A percentile compares a stretch with the other conserved stretches of the same genome.
Conservation (phyloP, 2,797 vertebrate genomes). For the Tokudaia tokunoshimensis region DNA sequence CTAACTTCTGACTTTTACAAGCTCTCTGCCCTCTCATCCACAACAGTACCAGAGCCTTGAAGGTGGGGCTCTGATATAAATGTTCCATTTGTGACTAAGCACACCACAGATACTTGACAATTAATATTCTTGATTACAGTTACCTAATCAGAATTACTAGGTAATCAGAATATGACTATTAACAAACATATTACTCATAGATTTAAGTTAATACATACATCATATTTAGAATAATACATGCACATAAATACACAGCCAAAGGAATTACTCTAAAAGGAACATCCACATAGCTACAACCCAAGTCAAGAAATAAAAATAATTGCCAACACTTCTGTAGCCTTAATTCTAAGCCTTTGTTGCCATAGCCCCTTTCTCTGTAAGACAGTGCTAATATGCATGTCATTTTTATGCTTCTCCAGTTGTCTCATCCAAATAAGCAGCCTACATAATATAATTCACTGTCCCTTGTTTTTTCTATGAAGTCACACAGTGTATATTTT, state of each 20-base stretch:
- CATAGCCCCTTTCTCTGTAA: slow-evolving; percentile 20
- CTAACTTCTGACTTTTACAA: not conserved
- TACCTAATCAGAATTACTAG: slow-evolving; percentile 38
- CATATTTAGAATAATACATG: slow-evolving; percentile 51
- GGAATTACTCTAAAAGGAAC: slow-evolving; percentile 58
- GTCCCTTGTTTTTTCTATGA: not conserved
- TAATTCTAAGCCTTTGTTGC: slow-evolving; percentile 32
- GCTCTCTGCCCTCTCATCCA: not conserved
- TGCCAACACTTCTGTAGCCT: not conserved
- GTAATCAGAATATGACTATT: slow-evolving; percentile 19
- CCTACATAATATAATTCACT: slow-evolving; percentile 23
- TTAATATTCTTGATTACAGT: slow-evolving; percentile 50
- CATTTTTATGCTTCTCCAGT: slow-evolving; percentile 51
- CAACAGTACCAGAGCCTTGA: not conserved
- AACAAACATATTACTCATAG: slow-evolving; percentile 27
- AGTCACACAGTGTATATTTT: not conserved
- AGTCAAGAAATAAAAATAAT: slow-evolving; percentile 27
- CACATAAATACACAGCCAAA: slow-evolving; percentile 27
- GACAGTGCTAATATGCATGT: slow-evolving; percentile 55
- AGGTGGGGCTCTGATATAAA: not conserved
- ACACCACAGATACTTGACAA: not conserved
- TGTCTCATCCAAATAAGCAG: slow-evolving; percentile 23
- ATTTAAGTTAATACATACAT: not conserved
- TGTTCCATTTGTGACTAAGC: not conserved
- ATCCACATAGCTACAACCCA: not conserved